A percentile compares a stretch with the other conserved stretches of the same genome.
Conservation (phyloP, 1,140 invertebrate species). For the Nomia melanderi region DNA sequence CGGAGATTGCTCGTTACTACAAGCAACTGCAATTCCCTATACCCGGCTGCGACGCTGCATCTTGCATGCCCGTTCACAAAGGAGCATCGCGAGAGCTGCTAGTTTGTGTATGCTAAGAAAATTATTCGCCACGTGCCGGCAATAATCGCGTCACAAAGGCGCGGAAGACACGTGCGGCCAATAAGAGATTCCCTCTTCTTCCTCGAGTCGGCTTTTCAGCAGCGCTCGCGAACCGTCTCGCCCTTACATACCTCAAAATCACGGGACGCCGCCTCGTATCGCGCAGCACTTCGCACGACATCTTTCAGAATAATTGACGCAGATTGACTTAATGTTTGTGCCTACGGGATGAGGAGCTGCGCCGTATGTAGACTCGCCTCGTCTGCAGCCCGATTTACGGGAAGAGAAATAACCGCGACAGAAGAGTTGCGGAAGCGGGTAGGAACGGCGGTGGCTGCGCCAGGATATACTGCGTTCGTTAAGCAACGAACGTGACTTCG, state of each 20-base stretch:
- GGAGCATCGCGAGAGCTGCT: too few species aligned
- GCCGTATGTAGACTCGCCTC: constrained; percentile 41
- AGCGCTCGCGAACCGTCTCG: too few species aligned
- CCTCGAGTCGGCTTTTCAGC: neutral
- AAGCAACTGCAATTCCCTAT: too few species aligned
- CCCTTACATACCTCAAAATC: too few species aligned
- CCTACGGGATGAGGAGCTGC: constrained; percentile 10
- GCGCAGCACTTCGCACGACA: constrained; percentile 59
- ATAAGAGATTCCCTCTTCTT: neutral
- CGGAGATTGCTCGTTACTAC: too few species aligned
- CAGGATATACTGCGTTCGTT: constrained; percentile 61
- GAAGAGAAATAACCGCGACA: constrained; percentile 47
- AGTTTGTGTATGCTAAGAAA: too few species aligned
- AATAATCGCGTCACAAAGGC: too few species aligned
- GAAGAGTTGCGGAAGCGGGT: neutral
- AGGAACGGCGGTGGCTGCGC: neutral
- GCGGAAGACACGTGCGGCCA: too few species aligned
- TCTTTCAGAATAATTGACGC: constrained; percentile 61
- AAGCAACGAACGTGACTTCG: constrained; percentile 70
- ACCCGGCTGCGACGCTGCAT: too few species aligned
- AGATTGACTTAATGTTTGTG: constrained; percentile 67
- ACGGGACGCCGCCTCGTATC: neutral
- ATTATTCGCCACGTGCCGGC: too few species aligned
- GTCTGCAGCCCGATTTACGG: constrained; percentile 46
- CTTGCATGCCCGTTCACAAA: too few species aligned